Conservation (phyloP, 1,140 invertebrate species). For the Ceratina calcarata region DNA sequence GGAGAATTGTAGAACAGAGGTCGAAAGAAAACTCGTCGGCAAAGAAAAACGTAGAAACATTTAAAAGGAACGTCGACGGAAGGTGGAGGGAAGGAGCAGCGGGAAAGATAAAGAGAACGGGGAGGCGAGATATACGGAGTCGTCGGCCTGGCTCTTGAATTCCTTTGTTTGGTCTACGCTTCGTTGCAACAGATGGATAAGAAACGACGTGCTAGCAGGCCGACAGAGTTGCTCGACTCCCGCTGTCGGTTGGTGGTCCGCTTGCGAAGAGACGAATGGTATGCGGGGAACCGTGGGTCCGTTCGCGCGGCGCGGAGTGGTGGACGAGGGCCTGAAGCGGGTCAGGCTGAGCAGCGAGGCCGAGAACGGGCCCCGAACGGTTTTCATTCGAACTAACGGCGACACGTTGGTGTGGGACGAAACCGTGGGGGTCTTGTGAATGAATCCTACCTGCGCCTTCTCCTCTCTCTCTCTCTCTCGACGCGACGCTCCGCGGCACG, state of each 20-base stretch:
- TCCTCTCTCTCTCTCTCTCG: background rate
- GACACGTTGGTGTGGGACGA: background rate
- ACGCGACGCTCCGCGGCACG: slow-evolving; percentile 51
- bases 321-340: background rate
- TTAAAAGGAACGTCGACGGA: background rate
- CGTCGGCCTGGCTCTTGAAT: slow-evolving; percentile 55
- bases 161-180: slow-evolving; percentile 70
- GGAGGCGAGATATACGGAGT: slow-evolving; percentile 50
- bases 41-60: background rate
- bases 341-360: slow-evolving; percentile 13
- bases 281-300: slow-evolving; percentile 59
- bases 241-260: slow-evolving; percentile 68
- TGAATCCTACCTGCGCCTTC: slow-evolving; percentile 64
- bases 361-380: slow-evolving; percentile 17
- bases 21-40: background rate
- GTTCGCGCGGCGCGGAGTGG: background rate
- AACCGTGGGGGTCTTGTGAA: slow-evolving; percentile 71
- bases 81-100: background rate
- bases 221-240: slow-evolving; percentile 61
- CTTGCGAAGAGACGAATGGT: slow-evolving; percentile 60
- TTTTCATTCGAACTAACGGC: slow-evolving; percentile 1
- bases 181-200: slow-evolving; percentile 59
- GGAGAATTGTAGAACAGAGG: background rate
- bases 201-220: slow-evolving; percentile 62
- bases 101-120: slow-evolving; percentile 1